Evolutionary conservation across 2,888 invertebrate genomes (phyloP).

Genomic region (Melangyna quadrimaculata): DNA sequence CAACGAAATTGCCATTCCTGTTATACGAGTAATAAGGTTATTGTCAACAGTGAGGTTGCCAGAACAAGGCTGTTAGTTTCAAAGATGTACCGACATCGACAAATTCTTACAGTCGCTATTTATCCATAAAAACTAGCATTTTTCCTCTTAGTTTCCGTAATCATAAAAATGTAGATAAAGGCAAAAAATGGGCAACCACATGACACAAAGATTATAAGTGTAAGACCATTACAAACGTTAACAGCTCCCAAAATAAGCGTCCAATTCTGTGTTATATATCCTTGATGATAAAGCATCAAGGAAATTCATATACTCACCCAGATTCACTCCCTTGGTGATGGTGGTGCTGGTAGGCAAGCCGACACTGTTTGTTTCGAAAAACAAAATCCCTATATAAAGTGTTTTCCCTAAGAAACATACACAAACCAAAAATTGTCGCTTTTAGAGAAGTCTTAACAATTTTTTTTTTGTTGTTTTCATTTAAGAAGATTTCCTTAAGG

Average conservation of each 20-base stretch:
- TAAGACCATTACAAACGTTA: conserved; percentile 24
- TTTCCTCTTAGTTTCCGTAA: not conserved
- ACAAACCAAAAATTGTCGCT: not conserved
- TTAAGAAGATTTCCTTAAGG: conserved; percentile 38
- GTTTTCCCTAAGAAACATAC: not conserved
- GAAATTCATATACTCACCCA: not conserved
- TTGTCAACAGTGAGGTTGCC: too few relatives aligned
- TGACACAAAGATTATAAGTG: not conserved
- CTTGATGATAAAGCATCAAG: conserved; percentile 14
- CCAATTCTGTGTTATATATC: conserved; percentile 1
- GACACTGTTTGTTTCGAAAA: not conserved
- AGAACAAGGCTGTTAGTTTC: too few relatives aligned
- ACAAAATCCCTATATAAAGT: conserved; percentile 46
- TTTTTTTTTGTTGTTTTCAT: not conserved
- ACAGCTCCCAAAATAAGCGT: conserved; percentile 28
- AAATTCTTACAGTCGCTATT: not conserved
- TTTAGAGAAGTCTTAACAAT: not conserved
- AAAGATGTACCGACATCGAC: too few relatives aligned
- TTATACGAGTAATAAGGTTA: too few relatives aligned
- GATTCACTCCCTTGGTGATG: not conserved
- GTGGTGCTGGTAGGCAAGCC: not conserved
- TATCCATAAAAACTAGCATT: not conserved
- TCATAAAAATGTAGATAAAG: not conserved
- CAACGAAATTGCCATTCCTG: too few relatives aligned
- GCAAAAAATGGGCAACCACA: not conserved